Evolutionary conservation across 1,140 invertebrate genomes (phyloP).

Genomic region (Choristoneura fumiferana): DNA sequence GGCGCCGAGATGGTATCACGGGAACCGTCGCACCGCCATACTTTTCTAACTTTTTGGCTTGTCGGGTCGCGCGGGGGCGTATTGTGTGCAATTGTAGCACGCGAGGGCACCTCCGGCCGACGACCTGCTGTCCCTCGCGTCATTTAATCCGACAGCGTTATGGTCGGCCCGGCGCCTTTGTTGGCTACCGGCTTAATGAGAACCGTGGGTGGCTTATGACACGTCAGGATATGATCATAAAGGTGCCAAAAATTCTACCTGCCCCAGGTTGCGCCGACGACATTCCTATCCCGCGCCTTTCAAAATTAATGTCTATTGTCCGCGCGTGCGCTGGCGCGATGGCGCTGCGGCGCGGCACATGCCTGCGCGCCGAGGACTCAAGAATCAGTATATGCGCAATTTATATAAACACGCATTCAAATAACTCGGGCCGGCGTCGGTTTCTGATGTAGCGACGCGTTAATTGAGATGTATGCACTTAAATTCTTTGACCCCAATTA

Average conservation of each 20-base stretch:
- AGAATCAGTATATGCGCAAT: constrained; percentile 22
- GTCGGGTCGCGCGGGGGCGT: constrained; percentile 60
- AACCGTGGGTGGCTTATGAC: constrained; percentile 73
- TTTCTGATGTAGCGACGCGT: constrained; percentile 34
- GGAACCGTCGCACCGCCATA: constrained; percentile 45
- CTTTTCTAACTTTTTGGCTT: constrained; percentile 73
- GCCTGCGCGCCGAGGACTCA: constrained; percentile 30
- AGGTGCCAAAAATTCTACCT: constrained; percentile 75
- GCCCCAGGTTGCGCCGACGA: constrained; percentile 59
- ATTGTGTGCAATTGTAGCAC: constrained; percentile 71
- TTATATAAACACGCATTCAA: constrained; percentile 25
- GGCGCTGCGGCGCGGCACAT: constrained; percentile 5
- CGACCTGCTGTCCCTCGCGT: constrained; percentile 51
- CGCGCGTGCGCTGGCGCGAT: constrained; percentile 28
- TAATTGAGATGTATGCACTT: constrained; percentile 70
- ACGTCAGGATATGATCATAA: constrained; percentile 73
- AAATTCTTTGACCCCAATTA: constrained; percentile 73
- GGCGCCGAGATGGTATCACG: constrained; percentile 66
- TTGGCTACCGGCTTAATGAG: constrained; percentile 73
- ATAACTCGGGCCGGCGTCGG: constrained; percentile 28
- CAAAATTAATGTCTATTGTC: constrained; percentile 74
- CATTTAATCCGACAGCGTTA: constrained; percentile 73
- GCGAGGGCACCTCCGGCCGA: constrained; percentile 65
- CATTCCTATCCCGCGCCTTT: constrained; percentile 68
- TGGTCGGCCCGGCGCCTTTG: constrained; percentile 69